Percentiles rank a stretch among this genome's conserved stretches.
Conservation (phyloP, 1,140 invertebrate species). For the Drosophila melanica region DNA sequence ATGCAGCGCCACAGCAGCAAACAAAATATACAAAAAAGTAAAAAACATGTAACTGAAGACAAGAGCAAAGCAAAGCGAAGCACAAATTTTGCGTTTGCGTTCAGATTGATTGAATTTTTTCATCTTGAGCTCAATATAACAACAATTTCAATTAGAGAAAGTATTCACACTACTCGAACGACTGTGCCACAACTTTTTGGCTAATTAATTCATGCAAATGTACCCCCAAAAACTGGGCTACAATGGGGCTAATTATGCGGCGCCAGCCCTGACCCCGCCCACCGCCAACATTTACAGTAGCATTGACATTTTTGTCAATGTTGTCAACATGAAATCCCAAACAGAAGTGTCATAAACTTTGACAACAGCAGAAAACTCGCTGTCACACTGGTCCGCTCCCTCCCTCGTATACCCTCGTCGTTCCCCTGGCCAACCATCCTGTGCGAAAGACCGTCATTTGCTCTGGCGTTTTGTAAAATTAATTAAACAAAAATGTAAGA, state of each 20-base stretch:
- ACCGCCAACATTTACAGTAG: slow-evolving; percentile 17
- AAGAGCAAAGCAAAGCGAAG: slow-evolving; percentile 24
- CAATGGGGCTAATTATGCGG: slow-evolving; percentile 73
- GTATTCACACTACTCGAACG: slow-evolving; percentile 46
- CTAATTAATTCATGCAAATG: slow-evolving; percentile 81
- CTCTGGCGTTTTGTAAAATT: slow-evolving; percentile 69
- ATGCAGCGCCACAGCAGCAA: slow-evolving; percentile 57
- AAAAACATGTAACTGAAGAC: slow-evolving; percentile 6
- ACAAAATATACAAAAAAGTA: slow-evolving; percentile 15
- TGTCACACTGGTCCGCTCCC: slow-evolving; percentile 5
- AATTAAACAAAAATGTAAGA: slow-evolving; percentile 82
- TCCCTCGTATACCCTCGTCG: slow-evolving; percentile 2
- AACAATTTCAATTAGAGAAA: slow-evolving; percentile 73
- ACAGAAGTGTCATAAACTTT: slow-evolving; percentile 79
- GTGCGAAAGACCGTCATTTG: slow-evolving; percentile 15
- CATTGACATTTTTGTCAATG: slow-evolving; percentile 79
- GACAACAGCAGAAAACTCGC: slow-evolving; percentile 52
- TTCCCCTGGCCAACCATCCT: neutral
- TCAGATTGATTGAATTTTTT: slow-evolving; percentile 71
- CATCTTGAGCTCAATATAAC: slow-evolving; percentile 19
- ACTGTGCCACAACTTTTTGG: slow-evolving; percentile 59
- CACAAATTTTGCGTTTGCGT: slow-evolving; percentile 60
- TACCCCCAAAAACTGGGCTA: slow-evolving; percentile 35
- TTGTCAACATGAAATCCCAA: slow-evolving; percentile 77
- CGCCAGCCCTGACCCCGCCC: slow-evolving; percentile 28